These are phyloP conservation scores for Acestrorhynchus altus DNA, from an alignment of 2,797 vertebrate species.

Conservation along the genomic window DNA sequence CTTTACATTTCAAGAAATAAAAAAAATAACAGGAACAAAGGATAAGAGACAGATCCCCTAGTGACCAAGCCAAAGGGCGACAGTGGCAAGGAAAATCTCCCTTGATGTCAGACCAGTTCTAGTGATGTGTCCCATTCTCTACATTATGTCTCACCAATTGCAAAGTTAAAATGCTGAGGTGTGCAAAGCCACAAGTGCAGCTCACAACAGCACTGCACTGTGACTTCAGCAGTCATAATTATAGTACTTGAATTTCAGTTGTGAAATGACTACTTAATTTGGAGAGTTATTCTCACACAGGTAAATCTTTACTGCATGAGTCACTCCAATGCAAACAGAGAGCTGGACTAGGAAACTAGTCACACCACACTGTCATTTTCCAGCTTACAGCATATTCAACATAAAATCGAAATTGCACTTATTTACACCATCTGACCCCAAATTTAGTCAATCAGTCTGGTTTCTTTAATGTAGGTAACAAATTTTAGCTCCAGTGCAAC, in stretches of 20 bases:
- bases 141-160: not conserved
- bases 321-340: conserved; percentile 19
- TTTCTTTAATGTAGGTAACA: too few relatives aligned
- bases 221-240: conserved; percentile 7
- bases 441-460: too few relatives aligned
- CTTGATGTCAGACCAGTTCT: not conserved
- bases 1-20: too few relatives aligned
- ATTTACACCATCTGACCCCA: too few relatives aligned
- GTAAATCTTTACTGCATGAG: not conserved
- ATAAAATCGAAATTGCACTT: too few relatives aligned
- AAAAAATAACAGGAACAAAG: too few relatives aligned
- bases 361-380: not conserved
- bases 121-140: not conserved
- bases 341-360: conserved; percentile 10
- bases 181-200: not conserved
- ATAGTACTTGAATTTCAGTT: not conserved
- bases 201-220: too few relatives aligned
- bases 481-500: too few relatives aligned
- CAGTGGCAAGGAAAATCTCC: too few relatives aligned
- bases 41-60: too few relatives aligned
- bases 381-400: not conserved
- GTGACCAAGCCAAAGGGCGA: too few relatives aligned
- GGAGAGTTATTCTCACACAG: conserved; percentile 8
- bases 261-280: not conserved
- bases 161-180: not conserved